These are phyloP conservation scores for Capromys pilorides DNA, from an alignment of 2,797 vertebrate genomes.

Conservation along the genomic window DNA sequence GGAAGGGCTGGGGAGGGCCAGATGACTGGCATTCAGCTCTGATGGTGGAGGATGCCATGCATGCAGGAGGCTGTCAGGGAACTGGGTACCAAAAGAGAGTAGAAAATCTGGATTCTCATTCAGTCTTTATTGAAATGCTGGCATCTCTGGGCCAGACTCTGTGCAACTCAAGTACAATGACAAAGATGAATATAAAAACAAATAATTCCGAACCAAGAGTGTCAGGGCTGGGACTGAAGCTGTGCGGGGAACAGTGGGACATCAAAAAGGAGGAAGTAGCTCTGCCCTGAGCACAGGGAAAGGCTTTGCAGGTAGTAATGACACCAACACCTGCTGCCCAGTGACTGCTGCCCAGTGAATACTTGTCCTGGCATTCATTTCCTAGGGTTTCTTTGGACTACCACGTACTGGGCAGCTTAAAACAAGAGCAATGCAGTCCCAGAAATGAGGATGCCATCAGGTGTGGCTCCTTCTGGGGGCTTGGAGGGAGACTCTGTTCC, in stretches of 20 bases:
- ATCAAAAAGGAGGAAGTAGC: neutral
- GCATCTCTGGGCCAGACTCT: neutral
- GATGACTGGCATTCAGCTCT: constrained; percentile 34
- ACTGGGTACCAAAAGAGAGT: neutral
- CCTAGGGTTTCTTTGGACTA: neutral
- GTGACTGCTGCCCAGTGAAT: neutral
- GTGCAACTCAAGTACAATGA: neutral
- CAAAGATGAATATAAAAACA: neutral
- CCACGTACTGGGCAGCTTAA: neutral
- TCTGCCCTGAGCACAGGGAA: neutral
- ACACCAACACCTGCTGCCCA: neutral
- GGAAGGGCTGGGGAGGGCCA: neutral
- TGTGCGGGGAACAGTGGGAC: neutral
- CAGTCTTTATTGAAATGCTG: neutral
- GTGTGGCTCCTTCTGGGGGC: neutral
- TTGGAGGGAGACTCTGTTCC: neutral
- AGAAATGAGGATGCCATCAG: neutral
- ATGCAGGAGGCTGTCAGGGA: constrained; percentile 27
- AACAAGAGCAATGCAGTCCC: neutral
- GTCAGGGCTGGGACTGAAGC: neutral
- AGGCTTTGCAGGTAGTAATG: neutral
- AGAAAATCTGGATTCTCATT: neutral
- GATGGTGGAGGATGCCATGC: neutral
- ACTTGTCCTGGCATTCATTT: neutral
- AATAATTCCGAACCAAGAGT: neutral